phyloP scores from a whole-genome alignment of 2,888 invertebrate genomes.

The Diadegma fenestrale region DNA sequence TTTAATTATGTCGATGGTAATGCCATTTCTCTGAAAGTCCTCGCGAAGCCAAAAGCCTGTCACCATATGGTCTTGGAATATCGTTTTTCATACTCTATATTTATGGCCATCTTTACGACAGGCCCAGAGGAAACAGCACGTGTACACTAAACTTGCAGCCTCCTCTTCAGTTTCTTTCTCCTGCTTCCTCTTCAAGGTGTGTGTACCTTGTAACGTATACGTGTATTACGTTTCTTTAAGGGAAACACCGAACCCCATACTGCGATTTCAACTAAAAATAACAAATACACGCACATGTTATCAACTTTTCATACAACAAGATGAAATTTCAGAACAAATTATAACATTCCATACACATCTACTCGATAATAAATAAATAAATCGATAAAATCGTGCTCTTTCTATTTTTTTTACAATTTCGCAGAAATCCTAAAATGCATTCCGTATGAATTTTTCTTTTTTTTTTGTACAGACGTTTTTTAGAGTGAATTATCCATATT shows the following conservation, averaged over 20 bases:
- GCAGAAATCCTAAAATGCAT: background rate
- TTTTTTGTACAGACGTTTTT: too few relatives aligned
- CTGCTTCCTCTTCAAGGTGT: constrained; percentile 29
- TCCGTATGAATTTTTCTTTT: too few relatives aligned
- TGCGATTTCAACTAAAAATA: background rate
- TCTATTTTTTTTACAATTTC: too few relatives aligned
- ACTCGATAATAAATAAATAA: background rate
- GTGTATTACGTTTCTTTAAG: constrained; percentile 74
- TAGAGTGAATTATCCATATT: too few relatives aligned
- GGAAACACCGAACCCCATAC: background rate
- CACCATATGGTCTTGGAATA: constrained; percentile 74
- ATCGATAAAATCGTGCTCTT: too few relatives aligned
- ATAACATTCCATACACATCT: background rate
- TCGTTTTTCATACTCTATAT: constrained; percentile 48
- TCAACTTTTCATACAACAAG: background rate
- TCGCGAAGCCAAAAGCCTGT: constrained; percentile 66
- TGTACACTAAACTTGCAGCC: constrained; percentile 58
- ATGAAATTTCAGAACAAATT: background rate
- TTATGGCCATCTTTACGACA: constrained; percentile 10
- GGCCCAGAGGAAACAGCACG: constrained; percentile 58
- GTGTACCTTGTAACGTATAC: constrained; percentile 43
- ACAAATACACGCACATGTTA: background rate
- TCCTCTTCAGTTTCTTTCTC: constrained; percentile 40
- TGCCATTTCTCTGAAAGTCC: constrained; percentile 14
- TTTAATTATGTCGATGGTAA: too few relatives aligned